Percentiles rank a stretch among this genome's conserved stretches.
phyloP scores from a whole-genome alignment of 2,797 vertebrate species.

The Rhinatrema bivittatum region DNA sequence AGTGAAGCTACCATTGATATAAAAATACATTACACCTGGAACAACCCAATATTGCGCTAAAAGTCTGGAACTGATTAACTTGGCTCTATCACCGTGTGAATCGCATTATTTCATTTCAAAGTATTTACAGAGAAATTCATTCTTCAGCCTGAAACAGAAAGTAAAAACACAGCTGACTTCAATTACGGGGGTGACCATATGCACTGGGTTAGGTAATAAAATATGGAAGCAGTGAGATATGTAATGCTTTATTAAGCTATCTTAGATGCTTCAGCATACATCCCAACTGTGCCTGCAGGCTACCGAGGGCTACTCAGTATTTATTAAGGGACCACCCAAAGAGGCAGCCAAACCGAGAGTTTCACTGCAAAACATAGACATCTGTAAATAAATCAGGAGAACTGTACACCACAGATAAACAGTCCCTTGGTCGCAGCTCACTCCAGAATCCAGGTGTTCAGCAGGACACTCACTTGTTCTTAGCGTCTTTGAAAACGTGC shows the following conservation, averaged over 20 bases:
- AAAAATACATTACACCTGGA: constrained; percentile 69
- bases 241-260: constrained; percentile 96
- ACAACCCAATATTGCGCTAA: constrained; percentile 58
- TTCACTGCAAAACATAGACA: constrained; percentile 34
- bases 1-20: constrained; percentile 52
- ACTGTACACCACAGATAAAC: constrained; percentile 18
- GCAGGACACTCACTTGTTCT: constrained; percentile 38
- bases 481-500: constrained; percentile 18
- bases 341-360: constrained; percentile 52
- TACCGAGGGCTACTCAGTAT: constrained; percentile 83
- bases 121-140: constrained; percentile 66
- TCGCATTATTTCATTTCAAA: constrained; percentile 76
- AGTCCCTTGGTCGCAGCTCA: constrained; percentile 35
- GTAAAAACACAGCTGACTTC: constrained; percentile 96
- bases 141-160: constrained; percentile 68
- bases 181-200: constrained; percentile 90
- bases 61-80: constrained; percentile 70
- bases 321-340: constrained; percentile 93
- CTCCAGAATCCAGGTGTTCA: constrained; percentile 43
- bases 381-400: constrained; percentile 46
- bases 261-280: constrained; percentile 80
- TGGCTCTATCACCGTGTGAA: constrained; percentile 71
- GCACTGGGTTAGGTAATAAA: constrained; percentile 81
- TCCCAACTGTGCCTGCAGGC: constrained; percentile 85
- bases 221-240: constrained; percentile 90